These are phyloP conservation scores for Dermatophagoides farinae DNA, from an alignment of 1,140 invertebrate species.

Conservation along the genomic window DNA sequence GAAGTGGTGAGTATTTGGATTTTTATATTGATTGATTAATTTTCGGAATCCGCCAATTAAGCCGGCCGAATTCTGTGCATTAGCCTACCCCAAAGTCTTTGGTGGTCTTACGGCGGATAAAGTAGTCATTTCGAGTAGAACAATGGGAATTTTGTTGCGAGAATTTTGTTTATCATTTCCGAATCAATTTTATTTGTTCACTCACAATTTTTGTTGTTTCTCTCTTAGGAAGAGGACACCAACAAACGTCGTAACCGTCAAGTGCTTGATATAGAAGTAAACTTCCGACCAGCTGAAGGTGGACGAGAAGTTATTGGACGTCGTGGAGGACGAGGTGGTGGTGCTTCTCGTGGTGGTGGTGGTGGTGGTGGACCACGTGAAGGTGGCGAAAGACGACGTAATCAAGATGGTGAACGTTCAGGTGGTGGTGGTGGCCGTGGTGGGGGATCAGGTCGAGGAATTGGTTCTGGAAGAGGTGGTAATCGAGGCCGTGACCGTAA, in stretches of 20 bases:
- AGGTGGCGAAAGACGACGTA: conserved; percentile 1
- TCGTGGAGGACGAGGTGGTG: conserved; percentile 18
- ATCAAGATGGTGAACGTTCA: conserved; percentile 18
- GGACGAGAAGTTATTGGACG: conserved; percentile 45
- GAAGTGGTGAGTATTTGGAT: conserved; percentile 15
- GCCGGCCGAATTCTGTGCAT: background rate
- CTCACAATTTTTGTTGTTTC: background rate
- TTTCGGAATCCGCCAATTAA: background rate
- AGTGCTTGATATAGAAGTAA: conserved; percentile 66
- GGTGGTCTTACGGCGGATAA: background rate
- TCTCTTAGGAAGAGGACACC: conserved; percentile 28
- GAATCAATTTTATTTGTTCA: background rate
- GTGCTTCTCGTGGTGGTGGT: conserved; percentile 21
- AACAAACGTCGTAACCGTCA: conserved; percentile 66
- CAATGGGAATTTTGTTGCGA: background rate
- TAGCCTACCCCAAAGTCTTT: background rate
- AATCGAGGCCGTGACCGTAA: background rate
- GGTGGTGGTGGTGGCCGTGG: conserved; percentile 13
- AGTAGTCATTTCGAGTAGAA: background rate
- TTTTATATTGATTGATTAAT: background rate
- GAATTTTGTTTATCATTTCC: conserved; percentile 11
- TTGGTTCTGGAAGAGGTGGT: background rate
- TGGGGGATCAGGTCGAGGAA: background rate
- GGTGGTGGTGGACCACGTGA: conserved; percentile 14
- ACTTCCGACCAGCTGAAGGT: conserved; percentile 36